Evolutionary conservation across 1,140 invertebrate species (phyloP).

Genomic region (Heliconius hewitsoni): DNA sequence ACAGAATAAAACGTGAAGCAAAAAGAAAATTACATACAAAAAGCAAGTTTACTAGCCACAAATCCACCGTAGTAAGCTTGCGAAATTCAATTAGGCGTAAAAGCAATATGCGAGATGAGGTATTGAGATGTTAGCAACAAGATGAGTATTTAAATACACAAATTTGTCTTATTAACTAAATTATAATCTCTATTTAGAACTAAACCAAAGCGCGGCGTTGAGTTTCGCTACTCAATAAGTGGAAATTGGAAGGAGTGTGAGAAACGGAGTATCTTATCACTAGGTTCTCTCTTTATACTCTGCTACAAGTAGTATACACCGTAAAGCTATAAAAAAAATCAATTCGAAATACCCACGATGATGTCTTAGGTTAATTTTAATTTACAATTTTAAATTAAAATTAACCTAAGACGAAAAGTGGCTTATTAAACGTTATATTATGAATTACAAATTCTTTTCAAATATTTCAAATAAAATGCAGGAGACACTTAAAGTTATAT

Average conservation of each 20-base stretch:
- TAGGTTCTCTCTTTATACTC: neutral
- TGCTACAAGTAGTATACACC: too few species aligned
- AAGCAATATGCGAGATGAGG: constrained; percentile 9
- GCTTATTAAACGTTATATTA: too few species aligned
- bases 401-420: too few species aligned
- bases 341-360: too few species aligned
- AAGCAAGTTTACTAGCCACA: neutral
- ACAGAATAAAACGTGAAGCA: too few species aligned
- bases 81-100: constrained; percentile 10
- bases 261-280: neutral
- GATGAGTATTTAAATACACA: neutral
- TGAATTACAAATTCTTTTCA: too few species aligned
- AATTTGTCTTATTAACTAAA: neutral
- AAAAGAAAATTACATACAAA: neutral
- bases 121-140: neutral
- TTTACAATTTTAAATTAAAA: too few species aligned
- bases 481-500: too few species aligned
- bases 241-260: neutral
- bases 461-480: too few species aligned
- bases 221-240: neutral
- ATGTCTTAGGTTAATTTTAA: too few species aligned
- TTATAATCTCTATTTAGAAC: neutral
- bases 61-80: neutral
- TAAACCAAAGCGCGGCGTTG: neutral
- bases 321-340: too few species aligned